phyloP scores from a whole-genome alignment of 2,888 invertebrate species.

The Drosophila demipolita region DNA sequence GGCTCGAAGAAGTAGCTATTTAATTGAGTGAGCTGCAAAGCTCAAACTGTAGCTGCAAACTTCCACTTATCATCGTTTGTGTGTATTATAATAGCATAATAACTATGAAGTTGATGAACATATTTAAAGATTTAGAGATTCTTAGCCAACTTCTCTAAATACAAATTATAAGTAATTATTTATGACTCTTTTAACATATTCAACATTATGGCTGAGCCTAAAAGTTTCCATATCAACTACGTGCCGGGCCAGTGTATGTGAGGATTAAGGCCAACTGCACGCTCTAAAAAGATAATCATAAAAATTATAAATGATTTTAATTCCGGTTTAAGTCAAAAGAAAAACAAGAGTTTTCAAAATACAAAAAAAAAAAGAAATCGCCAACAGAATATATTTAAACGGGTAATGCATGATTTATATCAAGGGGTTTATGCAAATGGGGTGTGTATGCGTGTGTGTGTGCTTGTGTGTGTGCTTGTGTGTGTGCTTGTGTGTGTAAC shows the following conservation, averaged over 20 bases:
- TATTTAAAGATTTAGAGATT: not conserved
- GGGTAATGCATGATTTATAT: not conserved
- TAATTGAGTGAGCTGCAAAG: slow-evolving; percentile 34
- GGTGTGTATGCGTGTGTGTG: not conserved
- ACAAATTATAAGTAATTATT: not conserved
- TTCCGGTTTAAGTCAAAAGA: slow-evolving; percentile 40
- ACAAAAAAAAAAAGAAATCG: slow-evolving; percentile 5
- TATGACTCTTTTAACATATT: not conserved
- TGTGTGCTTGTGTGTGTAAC: slow-evolving; percentile 3
- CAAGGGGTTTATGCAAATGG: not conserved
- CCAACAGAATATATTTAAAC: slow-evolving; percentile 19
- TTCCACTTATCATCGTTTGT: not conserved
- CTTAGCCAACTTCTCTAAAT: not conserved
- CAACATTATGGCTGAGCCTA: slow-evolving; percentile 4
- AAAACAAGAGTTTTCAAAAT: slow-evolving; percentile 31
- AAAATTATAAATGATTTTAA: slow-evolving; percentile 41
- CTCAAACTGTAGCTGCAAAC: not conserved
- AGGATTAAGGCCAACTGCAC: slow-evolving; percentile 45
- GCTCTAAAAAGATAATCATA: slow-evolving; percentile 32
- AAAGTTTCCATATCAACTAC: slow-evolving; percentile 32
- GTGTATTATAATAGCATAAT: not conserved
- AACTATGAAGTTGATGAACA: not conserved
- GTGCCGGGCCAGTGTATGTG: slow-evolving; percentile 40
- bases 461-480: slow-evolving; percentile 7
- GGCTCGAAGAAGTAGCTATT: slow-evolving; percentile 45